These are phyloP conservation scores for Drosophila barbarae DNA, from an alignment of 2,888 invertebrate species.

Conservation along the genomic window DNA sequence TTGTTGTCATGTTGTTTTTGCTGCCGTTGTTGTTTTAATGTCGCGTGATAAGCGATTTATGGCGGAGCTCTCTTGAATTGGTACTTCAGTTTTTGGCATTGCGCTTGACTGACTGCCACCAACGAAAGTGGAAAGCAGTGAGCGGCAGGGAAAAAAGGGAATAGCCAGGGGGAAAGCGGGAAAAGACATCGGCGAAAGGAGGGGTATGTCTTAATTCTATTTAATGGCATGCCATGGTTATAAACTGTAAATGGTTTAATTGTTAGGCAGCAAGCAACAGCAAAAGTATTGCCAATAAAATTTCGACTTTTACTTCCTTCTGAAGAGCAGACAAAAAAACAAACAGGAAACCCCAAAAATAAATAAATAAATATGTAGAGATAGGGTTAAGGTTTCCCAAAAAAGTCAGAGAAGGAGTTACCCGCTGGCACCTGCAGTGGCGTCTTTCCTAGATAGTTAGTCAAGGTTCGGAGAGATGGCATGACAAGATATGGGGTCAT, in stretches of 20 bases:
- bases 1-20: constrained; percentile 41
- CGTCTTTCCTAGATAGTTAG: constrained; percentile 17
- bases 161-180: constrained; percentile 3
- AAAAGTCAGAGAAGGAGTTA: constrained; percentile 11
- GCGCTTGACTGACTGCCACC: constrained; percentile 63
- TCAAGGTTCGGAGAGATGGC: constrained; percentile 21
- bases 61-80: constrained; percentile 69
- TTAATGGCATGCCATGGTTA: constrained; percentile 71
- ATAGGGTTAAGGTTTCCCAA: constrained; percentile 26
- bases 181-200: constrained; percentile 10
- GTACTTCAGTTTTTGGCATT: constrained; percentile 64
- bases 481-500: constrained; percentile 19
- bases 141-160: neutral
- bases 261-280: constrained; percentile 54
- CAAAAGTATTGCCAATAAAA: constrained; percentile 44
- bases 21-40: constrained; percentile 67
- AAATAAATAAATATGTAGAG: constrained; percentile 16
- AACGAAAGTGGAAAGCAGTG: constrained; percentile 6
- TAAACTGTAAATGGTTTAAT: constrained; percentile 73
- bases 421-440: constrained; percentile 28
- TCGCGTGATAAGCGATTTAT: constrained; percentile 75
- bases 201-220: constrained; percentile 67
- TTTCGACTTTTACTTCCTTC: constrained; percentile 22
- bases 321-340: neutral
- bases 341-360: neutral